phyloP scores from a whole-genome alignment of 1,140 invertebrate genomes.

The Antheraea mylitta region DNA sequence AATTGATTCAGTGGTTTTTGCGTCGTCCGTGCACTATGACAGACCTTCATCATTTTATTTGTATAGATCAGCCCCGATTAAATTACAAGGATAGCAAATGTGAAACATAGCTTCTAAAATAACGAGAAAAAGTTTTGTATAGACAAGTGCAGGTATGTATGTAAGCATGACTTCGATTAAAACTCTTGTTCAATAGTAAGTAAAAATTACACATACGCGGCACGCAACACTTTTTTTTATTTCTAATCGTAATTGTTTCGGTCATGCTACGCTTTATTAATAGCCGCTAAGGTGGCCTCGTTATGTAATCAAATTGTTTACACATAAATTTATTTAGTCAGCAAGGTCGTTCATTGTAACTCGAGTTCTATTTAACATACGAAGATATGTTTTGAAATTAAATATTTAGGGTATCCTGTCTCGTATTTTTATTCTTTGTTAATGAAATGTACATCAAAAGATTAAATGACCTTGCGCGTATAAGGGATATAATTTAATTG shows the following conservation, averaged over 20 bases:
- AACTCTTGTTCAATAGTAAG: not conserved
- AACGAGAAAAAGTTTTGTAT: too few species aligned
- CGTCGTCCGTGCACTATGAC: too few species aligned
- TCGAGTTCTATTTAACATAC: conserved; percentile 3
- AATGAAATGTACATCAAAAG: too few species aligned
- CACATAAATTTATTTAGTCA: conserved; percentile 25
- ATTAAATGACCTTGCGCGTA: too few species aligned
- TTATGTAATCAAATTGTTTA: conserved; percentile 41
- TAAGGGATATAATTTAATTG: too few species aligned
- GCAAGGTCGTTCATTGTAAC: conserved; percentile 29
- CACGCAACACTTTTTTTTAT: conserved; percentile 16
- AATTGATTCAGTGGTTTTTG: too few species aligned
- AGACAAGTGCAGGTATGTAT: not conserved
- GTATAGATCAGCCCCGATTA: too few species aligned
- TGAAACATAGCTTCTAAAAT: too few species aligned
- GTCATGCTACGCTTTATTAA: conserved; percentile 34
- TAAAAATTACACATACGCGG: conserved; percentile 13
- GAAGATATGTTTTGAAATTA: not conserved
- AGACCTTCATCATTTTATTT: too few species aligned
- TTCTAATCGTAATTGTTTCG: conserved; percentile 33
- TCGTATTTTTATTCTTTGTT: too few species aligned
- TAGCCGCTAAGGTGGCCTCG: conserved; percentile 31
- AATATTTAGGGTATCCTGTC: not conserved
- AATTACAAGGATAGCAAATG: too few species aligned
- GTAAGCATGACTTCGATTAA: not conserved